Conservation (phyloP, 2,113 vertebrate genomes). For the Sardina pilchardus region DNA sequence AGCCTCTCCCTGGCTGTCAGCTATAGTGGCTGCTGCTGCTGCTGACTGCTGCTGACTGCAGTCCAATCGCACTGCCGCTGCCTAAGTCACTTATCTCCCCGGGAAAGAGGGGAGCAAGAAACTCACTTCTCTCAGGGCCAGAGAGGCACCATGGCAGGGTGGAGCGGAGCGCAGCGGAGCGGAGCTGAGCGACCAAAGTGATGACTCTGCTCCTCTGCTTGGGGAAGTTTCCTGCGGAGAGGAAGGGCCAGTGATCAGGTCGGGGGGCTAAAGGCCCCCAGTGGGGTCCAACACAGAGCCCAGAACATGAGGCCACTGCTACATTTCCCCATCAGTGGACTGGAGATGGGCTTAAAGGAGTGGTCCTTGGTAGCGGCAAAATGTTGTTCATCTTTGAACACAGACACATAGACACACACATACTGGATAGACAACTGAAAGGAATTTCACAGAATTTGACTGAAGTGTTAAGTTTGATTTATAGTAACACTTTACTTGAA, state of each 20-base stretch:
- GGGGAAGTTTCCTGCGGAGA: neutral
- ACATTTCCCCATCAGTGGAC: neutral
- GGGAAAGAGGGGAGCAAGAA: neutral
- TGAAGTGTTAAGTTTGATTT: too few relatives aligned
- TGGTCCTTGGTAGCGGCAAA: too few relatives aligned
- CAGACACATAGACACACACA: too few relatives aligned
- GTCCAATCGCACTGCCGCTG: neutral
- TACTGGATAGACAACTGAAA: neutral
- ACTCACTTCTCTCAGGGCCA: neutral
- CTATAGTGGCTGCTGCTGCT: neutral
- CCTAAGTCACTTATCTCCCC: conserved; percentile 3
- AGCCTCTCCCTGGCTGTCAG: neutral
- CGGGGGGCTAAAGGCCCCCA: neutral
- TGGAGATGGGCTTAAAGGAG: too few relatives aligned
- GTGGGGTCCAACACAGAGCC: neutral
- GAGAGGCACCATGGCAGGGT: neutral
- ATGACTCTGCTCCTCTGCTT: neutral
- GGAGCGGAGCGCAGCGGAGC: neutral
- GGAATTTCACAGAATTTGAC: neutral
- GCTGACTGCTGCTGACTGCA: neutral
- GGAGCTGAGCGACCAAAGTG: neutral
- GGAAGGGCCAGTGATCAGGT: neutral
- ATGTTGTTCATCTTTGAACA: too few relatives aligned
- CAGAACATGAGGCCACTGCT: neutral
- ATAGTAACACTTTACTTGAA: too few relatives aligned